Base-by-base conservation (phyloP, 2,888 invertebrate species). In the Pterostichus madidus region DNA sequence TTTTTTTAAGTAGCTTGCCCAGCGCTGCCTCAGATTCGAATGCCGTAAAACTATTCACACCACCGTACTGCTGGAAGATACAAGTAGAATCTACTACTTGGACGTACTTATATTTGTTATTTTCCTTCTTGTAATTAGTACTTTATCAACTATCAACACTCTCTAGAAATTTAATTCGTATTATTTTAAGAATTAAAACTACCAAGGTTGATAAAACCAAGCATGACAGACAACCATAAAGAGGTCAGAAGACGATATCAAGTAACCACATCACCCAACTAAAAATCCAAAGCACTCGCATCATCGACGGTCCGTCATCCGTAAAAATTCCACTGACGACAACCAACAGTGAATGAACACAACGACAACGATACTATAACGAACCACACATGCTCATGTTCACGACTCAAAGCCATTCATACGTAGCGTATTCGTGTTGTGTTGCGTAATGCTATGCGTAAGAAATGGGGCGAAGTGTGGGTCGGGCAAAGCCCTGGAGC, bases 361-460 rank as follows among this genome's bases (percentile, higher is more conserved):
- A 24, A n/a, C 24, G 24, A 24, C 24, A 24, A 24, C 24, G 24
- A 24, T 4, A 44, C 5, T 44, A 7, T 11, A 44, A 11, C 44
- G 8, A 11, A 11, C n/a, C 3, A 49, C 5, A 49, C 49, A 49
- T 49, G 49, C 49, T 49, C 49, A 49, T 10, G 10, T 1, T 49
- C 49, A 10, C 13, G 49, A 5, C 13, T 11, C n/a, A 6, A 5
- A 49, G n/a, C 49, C 49, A 49, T 49, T 49, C 49, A 49, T 49
- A 49, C 5, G n/a, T 13, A 11, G 49, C 49, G n/a, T 49, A 39
- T 39, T 39, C 39, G 49, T n/a, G 49, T 13, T 49, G 49, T n/a
- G 11, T 49, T 49, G 49, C 49, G 49, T 49, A 49, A 49, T 49
- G 49, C 13, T 49, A 49, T 49, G 49, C 49, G 49, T 49, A 49